These are phyloP conservation scores for Solen grandis DNA, from an alignment of 1,140 invertebrate genomes.

Conservation along the genomic window DNA sequence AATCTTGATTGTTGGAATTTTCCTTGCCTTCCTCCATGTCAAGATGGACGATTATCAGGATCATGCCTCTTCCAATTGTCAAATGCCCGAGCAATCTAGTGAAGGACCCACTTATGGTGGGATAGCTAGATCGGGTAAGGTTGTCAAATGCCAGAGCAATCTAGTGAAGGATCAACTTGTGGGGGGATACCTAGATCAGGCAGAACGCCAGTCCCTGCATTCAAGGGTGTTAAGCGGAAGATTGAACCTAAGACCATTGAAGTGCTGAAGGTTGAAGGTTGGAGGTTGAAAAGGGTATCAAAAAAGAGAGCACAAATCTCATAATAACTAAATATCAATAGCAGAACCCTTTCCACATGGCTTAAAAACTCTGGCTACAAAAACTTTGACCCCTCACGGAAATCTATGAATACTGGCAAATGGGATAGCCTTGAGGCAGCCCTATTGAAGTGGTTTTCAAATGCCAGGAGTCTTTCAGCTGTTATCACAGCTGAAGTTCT, in stretches of 20 bases:
- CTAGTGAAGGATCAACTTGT: too few species aligned
- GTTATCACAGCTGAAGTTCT: neutral
- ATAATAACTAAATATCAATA: neutral
- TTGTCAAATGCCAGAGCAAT: too few species aligned
- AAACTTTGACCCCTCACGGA: neutral
- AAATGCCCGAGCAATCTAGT: constrained; percentile 28
- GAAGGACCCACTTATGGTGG: constrained; percentile 22
- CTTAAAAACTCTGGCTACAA: constrained; percentile 22
- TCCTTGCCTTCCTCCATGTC: neutral
- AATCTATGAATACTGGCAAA: neutral
- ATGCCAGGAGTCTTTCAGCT: neutral
- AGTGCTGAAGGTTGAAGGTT: constrained; percentile 14
- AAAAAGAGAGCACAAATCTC: constrained; percentile 41
- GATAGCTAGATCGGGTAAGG: too few species aligned
- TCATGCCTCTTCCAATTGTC: neutral
- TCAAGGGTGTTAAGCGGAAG: neutral
- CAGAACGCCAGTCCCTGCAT: neutral
- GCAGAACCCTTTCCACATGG: constrained; percentile 37
- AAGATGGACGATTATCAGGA: neutral
- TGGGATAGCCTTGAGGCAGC: neutral
- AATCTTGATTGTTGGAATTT: neutral
- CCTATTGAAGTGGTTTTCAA: neutral
- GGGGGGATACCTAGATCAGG: too few species aligned
- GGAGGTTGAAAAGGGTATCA: constrained; percentile 40
- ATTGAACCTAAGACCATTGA: neutral